Base-by-base conservation (phyloP, 1,140 invertebrate species). In the Heliothis subflexa region DNA sequence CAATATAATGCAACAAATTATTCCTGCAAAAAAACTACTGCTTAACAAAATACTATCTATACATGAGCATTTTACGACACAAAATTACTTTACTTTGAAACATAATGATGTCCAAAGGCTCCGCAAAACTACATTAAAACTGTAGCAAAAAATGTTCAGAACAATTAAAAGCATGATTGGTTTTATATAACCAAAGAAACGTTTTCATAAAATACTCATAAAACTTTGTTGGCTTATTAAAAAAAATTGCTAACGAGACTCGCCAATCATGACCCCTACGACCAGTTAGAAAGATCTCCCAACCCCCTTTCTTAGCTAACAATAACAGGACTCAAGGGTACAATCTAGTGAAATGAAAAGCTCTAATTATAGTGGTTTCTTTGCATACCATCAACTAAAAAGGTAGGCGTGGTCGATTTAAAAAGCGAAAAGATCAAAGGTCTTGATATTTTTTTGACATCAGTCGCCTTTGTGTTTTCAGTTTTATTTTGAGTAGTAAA, bases 401-500 rank as follows among this genome's bases (percentile, higher is more conserved):
- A 85, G 80, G 78, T 78, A 72, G 87, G 88, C 85, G 88, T 85
- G 88, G 89, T 81, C 54, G 78, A 78, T 78, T 73, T 75, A 81
- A 75, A 84, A 85, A 86, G 83, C 81, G 78, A 82, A 79, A 89
- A 85, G 86, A 87, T 88, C 87, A 85, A 88, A 88, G 86, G 86
- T 86, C 84, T 83, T 76, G 76, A 77, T 80, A 76, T 79, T 82
- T 86, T 74, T 57, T 82, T 78, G 71, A 82, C 79, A 82, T 81
- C 68, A 81, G 82, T 85, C 62, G 28, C 54, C 28, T 74, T 78
- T 54, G 47, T 78, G 59, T 50, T 74, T 72, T 50, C 7, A n/a
- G 18, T 75, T 62, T 62, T 25, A 28, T 61, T 5, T 62, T 40
- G 33, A 50, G 47, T 64, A 18, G 47, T 47, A 11, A 47, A 47